Evolutionary conservation across 2,797 vertebrate species (phyloP).

Genomic region (Ptychobarbus kaznakovi): DNA sequence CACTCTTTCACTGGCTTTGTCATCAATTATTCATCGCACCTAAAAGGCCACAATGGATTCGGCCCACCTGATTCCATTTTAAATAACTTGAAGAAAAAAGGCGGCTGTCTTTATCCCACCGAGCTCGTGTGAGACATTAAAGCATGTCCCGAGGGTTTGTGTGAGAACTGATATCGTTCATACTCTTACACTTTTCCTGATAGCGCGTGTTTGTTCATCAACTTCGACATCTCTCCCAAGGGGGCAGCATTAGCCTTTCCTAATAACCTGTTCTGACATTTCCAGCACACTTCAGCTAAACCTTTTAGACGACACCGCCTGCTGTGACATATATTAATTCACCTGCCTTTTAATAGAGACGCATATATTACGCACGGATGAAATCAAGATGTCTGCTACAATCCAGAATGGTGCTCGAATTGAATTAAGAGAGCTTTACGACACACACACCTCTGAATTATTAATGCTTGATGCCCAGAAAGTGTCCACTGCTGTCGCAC

Average conservation of each 20-base stretch:
- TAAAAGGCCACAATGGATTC: slow-evolving; percentile 36
- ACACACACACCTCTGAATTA: slow-evolving; percentile 33
- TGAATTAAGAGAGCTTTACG: slow-evolving; percentile 37
- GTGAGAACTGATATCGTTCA: slow-evolving; percentile 32
- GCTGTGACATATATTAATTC: slow-evolving; percentile 36
- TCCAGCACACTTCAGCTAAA: slow-evolving; percentile 21
- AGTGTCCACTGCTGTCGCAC: not conserved
- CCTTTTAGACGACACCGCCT: slow-evolving; percentile 23
- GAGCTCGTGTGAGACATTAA: slow-evolving; percentile 8
- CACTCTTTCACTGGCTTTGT: slow-evolving; percentile 34
- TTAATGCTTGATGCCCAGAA: slow-evolving; percentile 15
- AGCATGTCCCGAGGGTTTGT: slow-evolving; percentile 14
- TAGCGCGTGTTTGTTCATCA: not conserved
- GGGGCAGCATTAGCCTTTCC: slow-evolving; percentile 17
- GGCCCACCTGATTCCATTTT: slow-evolving; percentile 25
- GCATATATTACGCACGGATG: slow-evolving; percentile 3
- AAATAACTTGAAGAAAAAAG: slow-evolving; percentile 14
- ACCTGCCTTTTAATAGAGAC: slow-evolving; percentile 22
- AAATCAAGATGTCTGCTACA: slow-evolving; percentile 31
- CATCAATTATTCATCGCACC: slow-evolving; percentile 47
- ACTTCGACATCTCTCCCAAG: slow-evolving; percentile 23
- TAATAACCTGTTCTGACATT: slow-evolving; percentile 38
- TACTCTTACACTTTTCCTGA: slow-evolving; percentile 19
- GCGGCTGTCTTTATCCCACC: not conserved
- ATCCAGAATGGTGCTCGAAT: slow-evolving; percentile 6